Base-by-base conservation (phyloP, 2,888 invertebrate genomes). In the Gandaritis pyraliata region DNA sequence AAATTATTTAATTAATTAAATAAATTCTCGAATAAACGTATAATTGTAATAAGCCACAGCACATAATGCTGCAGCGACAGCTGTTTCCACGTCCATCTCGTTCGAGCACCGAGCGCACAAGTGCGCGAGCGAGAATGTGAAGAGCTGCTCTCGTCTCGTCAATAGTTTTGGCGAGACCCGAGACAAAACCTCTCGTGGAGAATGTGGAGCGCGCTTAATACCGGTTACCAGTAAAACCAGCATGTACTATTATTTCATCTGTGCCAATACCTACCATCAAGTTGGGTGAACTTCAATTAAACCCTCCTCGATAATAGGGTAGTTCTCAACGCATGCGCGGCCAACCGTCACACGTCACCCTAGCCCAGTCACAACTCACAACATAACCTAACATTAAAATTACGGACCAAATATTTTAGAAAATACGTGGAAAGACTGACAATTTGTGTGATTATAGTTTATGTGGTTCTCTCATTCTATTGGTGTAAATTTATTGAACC, bases 401-500 rank as follows among this genome's bases (percentile, higher is more conserved):
- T 38, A 36, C 11, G 59, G 64, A 60, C 64, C 64, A 60, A 59
- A 59, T 52, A 45, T 49, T 36, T 38, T 41, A 18, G 2, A 15
- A 39, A 39, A 56, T 23, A 47, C 38, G 12, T n/a, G 30, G 11
- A 39, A 69, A 33, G 54, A 59, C 63, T 56, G 67, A 65, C 69
- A 71, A 65, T 57, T 53, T 45, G 36, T 50, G 43, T 71, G 67
- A 69, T 66, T 69, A 64, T 50, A 58, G 64, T 66, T 62, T 52
- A 46, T 61, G 46, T 45, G 47, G 8, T 57, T 8, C 61, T 56
- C 8, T 8, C 38, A 7, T 58, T 39, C 52, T 15, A 68, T 70
- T 68, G 67, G 65, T 61, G 67, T 66, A 60, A 54, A 71, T 58
- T 29, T 53, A 75, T 82, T 80, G 75, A 49, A 77, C 78, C 74